These are phyloP conservation scores for Eulemur rufifrons DNA, from an alignment of 2,113 vertebrate genomes.

Conservation along the genomic window DNA sequence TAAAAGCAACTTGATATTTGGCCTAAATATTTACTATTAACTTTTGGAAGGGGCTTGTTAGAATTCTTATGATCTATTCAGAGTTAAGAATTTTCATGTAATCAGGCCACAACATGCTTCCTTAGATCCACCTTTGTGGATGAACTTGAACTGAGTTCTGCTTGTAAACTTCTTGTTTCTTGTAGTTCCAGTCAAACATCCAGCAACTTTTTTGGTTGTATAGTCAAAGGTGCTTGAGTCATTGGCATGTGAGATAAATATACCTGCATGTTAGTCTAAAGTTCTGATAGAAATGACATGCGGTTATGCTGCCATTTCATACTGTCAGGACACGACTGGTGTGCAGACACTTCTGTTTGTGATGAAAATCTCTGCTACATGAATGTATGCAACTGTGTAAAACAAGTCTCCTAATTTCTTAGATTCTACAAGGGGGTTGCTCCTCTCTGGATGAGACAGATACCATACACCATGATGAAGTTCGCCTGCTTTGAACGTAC, in stretches of 20 bases:
- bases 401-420: conserved; percentile 39
- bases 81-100: neutral
- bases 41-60: conserved; percentile 3
- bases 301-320: conserved; percentile 71
- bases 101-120: conserved; percentile 86
- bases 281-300: conserved; percentile 86
- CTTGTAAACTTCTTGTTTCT: conserved; percentile 79
- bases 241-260: conserved; percentile 96
- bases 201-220: conserved; percentile 94
- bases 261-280: conserved; percentile 89
- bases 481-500: conserved; percentile 99
- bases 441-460: conserved; percentile 99
- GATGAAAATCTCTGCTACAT: neutral
- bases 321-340: conserved; percentile 86
- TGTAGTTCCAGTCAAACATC: conserved; percentile 85
- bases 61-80: neutral
- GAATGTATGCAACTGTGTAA: neutral
- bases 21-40: neutral
- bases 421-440: conserved; percentile 99
- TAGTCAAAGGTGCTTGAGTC: conserved; percentile 97
- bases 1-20: conserved; percentile 7
- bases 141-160: conserved; percentile 86
- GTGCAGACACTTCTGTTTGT: conserved; percentile 83
- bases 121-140: conserved; percentile 98
- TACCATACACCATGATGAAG: conserved; percentile 99